phyloP scores from a whole-genome alignment of 2,888 invertebrate genomes.

The Vanessa cardui region DNA sequence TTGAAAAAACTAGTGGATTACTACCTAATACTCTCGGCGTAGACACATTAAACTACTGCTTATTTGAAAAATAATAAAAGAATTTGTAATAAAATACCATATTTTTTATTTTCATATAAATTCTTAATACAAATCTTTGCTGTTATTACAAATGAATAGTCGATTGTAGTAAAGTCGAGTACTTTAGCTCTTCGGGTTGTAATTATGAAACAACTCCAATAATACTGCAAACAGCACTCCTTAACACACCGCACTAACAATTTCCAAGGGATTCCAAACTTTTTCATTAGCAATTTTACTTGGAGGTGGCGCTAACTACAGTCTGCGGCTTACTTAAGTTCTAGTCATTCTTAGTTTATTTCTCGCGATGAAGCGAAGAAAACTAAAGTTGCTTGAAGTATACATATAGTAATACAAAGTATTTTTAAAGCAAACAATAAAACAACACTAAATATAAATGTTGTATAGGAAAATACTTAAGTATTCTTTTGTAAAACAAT shows the following conservation, averaged over 20 bases:
- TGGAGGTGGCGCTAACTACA: conserved; percentile 39
- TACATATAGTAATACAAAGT: neutral
- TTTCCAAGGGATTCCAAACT: conserved; percentile 45
- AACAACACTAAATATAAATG: neutral
- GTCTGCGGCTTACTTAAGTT: conserved; percentile 12
- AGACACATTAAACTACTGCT: no score
- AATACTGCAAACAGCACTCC: neutral
- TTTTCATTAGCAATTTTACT: conserved; percentile 54
- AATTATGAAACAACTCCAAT: conserved; percentile 2
- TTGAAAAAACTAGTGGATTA: no score
- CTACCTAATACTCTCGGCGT: no score
- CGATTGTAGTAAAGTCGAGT: neutral
- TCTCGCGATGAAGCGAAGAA: neutral
- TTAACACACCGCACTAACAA: conserved; percentile 10
- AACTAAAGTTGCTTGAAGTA: neutral
- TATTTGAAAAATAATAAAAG: no score
- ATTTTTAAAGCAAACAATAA: neutral
- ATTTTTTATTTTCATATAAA: no score
- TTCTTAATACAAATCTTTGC: no score
- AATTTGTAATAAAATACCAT: no score
- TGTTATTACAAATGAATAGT: no score
- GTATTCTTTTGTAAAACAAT: no score
- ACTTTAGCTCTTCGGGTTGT: neutral
- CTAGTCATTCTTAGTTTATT: conserved; percentile 8
- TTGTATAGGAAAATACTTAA: no score